A percentile compares a stretch with the other conserved stretches of the same genome.
Evolutionary conservation across 2,888 invertebrate species (phyloP).

Genomic region (Ceramica pisi): DNA sequence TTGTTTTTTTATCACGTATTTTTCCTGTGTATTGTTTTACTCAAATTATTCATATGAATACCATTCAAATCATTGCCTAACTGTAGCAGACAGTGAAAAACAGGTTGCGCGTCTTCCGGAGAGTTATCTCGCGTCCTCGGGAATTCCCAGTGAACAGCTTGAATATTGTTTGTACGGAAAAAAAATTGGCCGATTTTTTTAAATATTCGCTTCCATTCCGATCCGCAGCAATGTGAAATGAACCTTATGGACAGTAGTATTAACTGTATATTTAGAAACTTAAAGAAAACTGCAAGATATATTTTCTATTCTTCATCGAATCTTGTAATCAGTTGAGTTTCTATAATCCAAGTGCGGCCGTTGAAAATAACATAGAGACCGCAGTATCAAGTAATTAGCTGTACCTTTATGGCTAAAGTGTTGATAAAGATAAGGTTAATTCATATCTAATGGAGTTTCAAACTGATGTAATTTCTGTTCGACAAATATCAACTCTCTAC

Average conservation of each 20-base stretch:
- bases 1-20: conserved; percentile 17
- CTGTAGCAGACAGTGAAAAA: not conserved
- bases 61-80: not conserved
- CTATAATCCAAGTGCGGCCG: not conserved
- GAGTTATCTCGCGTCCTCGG: not conserved
- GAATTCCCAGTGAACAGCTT: not conserved
- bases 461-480: not conserved
- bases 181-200: not conserved
- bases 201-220: not conserved
- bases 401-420: not conserved
- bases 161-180: not conserved
- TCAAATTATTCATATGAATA: too few species aligned
- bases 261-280: not conserved
- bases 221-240: not conserved
- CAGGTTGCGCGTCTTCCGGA: not conserved
- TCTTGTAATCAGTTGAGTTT: too few species aligned
- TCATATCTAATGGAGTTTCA: not conserved
- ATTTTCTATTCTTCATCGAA: too few species aligned
- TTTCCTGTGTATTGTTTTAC: not conserved
- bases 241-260: too few species aligned
- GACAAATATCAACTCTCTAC: not conserved
- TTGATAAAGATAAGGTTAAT: not conserved
- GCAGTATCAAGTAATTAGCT: not conserved
- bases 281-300: too few species aligned
- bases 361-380: not conserved